Base-by-base conservation (phyloP, 2,797 vertebrate species). In the Tenualosa thibaudeaui region DNA sequence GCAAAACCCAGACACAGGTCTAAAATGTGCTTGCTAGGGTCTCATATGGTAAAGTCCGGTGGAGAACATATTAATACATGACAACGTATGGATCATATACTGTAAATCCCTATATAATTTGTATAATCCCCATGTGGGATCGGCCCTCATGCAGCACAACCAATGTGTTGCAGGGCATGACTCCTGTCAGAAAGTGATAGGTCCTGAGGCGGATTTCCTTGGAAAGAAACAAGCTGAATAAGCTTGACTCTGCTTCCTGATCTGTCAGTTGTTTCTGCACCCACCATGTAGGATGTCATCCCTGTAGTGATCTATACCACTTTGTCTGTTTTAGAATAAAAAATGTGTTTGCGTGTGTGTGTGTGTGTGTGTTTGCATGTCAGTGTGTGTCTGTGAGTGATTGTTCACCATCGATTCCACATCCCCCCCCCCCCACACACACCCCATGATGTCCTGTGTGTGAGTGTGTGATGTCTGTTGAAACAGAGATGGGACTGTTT, bases 381-480 rank as follows among this genome's bases (percentile, higher is more conserved):
- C 7, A 24, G 60, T 31, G 60, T n/a, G 54, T 83, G 13, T 17
- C 12, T 37, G 12, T 82, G 43, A 31, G 31, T 31, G 31, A 31
- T 31, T 31, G 31, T 31, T 31, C 31, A 31, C 31, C 31, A 31
- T 31, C 31, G 0, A 31, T 31, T 31, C 31, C 31, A 31, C 31
- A 0, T 31, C 31, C 31, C 31, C n/a, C n/a, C n/a, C n/a, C n/a
- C n/a, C n/a, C n/a, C n/a, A n/a, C n/a, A n/a, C n/a, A n/a, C n/a
- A n/a, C n/a, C n/a, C 31, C 0, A 31, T 31, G 31, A 31, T 31
- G 31, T 31, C 31, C 31, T 51, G 56, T 53, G 37, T 58, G 43
- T 24, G 15, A 53, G 62, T 82, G 62, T 81, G 81, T 81, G 83
- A n/a, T 54, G 83, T 86, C 81, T 37, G 71, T 49, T 4, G 46